Evolutionary conservation across 2,113 vertebrate species (phyloP), one percentile per base, ranked within the genome.

Genomic region (Megaleporinus macrocephalus): DNA sequence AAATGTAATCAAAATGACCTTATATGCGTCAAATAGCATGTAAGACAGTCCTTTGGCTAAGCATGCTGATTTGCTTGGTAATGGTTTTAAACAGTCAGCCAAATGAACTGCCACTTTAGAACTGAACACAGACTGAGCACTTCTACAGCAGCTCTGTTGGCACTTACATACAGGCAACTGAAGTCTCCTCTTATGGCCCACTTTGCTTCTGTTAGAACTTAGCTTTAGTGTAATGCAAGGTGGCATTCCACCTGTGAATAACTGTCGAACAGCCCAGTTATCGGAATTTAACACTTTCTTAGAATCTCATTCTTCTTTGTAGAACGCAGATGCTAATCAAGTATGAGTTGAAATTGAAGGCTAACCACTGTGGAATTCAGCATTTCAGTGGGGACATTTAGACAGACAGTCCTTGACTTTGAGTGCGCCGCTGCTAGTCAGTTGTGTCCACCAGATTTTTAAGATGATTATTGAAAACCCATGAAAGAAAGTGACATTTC

Each of bases 401-500:
- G 81, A 86, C 85, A 86, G 78, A 78, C 73, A 59, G 51, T 83
- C 81, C 75, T 80, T 73, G 73, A 73, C 85, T 80, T 53, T 62
- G 36, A 78, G 62, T 53, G 81, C 80, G 63, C 53, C 47, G 74
- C 62, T 49, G 68, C 81, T 83, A 80, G 81, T 86, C 81, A 86
- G 79, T 83, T 83, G 79, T 83, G 78, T 69, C 78, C 81, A 76
- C 61, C 72, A 22, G 83, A 77, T 72, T 80, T 81, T 78, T 79
- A 69, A 66, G 70, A 79, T 77, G 68, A 83, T 80, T 76, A 72
- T 65, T 73, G 29, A 73, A 86, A 83, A 78, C 79, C 78, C 81
- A 74, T 81, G 62, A 78, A 86, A 55, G 73, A 79, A 73, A 73
- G 78, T 86, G 68, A 55, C 74, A 61, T 75, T 53, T 36, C 41